A percentile compares a stretch with the other conserved stretches of the same genome.
phyloP scores from a whole-genome alignment of 2,113 vertebrate genomes.

The Mastomys coucha region DNA sequence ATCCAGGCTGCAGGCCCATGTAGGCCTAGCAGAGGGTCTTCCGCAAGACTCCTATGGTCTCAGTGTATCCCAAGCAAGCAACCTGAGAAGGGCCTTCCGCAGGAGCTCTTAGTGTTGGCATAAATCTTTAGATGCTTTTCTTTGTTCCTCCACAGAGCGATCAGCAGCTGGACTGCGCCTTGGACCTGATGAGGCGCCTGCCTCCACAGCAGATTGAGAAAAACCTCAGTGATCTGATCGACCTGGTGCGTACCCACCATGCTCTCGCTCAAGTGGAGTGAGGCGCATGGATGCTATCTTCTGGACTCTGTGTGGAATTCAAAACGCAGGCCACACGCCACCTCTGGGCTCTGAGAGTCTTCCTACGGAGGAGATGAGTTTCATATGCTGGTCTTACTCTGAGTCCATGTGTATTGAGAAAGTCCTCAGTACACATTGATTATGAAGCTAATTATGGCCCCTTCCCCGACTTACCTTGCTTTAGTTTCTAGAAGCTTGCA shows the following conservation, averaged over 20 bases:
- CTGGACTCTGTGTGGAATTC: neutral
- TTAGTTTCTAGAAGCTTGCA: neutral
- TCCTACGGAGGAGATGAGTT: neutral
- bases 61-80: neutral
- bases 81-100: neutral
- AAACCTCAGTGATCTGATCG: conserved; percentile 99
- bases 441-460: fast-evolving
- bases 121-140: neutral
- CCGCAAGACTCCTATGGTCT: neutral
- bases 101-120: fast-evolving
- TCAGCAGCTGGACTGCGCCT: conserved; percentile 99
- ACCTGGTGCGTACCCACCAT: conserved; percentile 91
- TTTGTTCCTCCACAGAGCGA: conserved; percentile 91
- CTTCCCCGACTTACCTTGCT: neutral
- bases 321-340: neutral
- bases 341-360: neutral
- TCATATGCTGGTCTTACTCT: neutral
- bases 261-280: neutral
- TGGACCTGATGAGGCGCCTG: conserved; percentile 99
- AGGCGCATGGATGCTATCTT: fast-evolving
- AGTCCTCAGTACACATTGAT: neutral
- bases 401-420: neutral
- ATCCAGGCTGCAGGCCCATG: neutral
- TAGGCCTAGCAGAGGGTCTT: neutral
- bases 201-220: conserved; percentile 99